Evolutionary conservation across 2,113 vertebrate species (phyloP).

Genomic region (Chloropsis hardwickii): DNA sequence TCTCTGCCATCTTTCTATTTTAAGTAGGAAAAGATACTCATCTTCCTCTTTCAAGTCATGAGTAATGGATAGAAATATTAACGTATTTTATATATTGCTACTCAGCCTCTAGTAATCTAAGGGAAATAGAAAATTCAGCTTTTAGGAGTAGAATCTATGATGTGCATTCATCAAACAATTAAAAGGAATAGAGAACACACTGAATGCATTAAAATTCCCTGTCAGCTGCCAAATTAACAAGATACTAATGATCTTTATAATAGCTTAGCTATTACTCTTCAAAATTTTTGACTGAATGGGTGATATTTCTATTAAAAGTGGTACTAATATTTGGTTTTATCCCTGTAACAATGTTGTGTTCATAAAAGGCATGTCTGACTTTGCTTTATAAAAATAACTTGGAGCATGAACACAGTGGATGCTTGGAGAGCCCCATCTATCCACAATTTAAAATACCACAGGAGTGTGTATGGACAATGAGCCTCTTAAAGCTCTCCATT

Average conservation of each 20-base stretch:
- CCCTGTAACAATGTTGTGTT: not conserved
- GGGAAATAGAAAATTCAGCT: not conserved
- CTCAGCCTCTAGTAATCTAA: not conserved
- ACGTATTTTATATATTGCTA: not conserved
- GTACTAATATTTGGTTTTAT: not conserved
- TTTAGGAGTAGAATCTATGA: not conserved
- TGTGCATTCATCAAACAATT: conserved; percentile 16
- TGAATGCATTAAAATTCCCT: not conserved
- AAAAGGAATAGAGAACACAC: not conserved
- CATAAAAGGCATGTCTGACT: not conserved
- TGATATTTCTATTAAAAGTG: not conserved
- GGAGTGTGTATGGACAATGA: not conserved
- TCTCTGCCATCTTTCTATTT: conserved; percentile 47
- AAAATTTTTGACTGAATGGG: not conserved
- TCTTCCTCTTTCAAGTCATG: conserved; percentile 20
- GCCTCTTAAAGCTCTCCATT: not conserved
- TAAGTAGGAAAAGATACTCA: conserved; percentile 16
- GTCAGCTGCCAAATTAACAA: not conserved
- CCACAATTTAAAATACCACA: not conserved
- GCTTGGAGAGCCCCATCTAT: not conserved
- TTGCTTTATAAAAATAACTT: not conserved
- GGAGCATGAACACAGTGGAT: not conserved
- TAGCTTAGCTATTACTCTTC: not conserved
- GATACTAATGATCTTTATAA: not conserved
- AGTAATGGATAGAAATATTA: conserved; percentile 34